Conservation (phyloP, 2,888 invertebrate species). For the Meteorus cinctellus region DNA sequence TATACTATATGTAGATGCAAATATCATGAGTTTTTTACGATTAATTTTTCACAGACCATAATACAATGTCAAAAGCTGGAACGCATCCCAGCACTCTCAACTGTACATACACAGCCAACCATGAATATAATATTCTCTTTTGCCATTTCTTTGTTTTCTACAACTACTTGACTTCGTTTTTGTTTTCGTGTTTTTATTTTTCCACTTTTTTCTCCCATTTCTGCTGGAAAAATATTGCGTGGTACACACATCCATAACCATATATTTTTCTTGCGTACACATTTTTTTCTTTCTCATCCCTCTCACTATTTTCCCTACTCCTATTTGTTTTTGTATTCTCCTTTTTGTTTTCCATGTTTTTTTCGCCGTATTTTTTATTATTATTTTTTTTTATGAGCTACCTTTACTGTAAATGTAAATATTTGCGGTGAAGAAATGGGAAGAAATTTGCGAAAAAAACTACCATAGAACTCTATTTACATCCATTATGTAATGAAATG, state of each 20-base stretch:
- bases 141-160: slow-evolving; percentile 26
- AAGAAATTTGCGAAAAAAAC: slow-evolving; percentile 18
- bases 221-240: slow-evolving; percentile 6
- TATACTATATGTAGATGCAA: no score
- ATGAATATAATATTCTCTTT: slow-evolving; percentile 28
- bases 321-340: neutral
- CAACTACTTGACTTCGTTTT: slow-evolving; percentile 6
- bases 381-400: neutral
- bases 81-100: neutral
- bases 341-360: neutral
- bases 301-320: neutral
- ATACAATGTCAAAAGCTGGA: neutral
- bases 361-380: neutral
- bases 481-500: slow-evolving; percentile 34
- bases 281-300: slow-evolving; percentile 8
- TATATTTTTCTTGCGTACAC: slow-evolving; percentile 19
- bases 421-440: slow-evolving; percentile 36
- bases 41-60: no score
- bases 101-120: neutral
- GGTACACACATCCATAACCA: slow-evolving; percentile 1
- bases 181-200: neutral
- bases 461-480: slow-evolving; percentile 21
- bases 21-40: no score
- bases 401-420: slow-evolving; percentile 39
- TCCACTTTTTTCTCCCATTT: no score